Evolutionary conservation across 2,797 vertebrate genomes (phyloP).

Genomic region (Mormyrus hasselquistii): DNA sequence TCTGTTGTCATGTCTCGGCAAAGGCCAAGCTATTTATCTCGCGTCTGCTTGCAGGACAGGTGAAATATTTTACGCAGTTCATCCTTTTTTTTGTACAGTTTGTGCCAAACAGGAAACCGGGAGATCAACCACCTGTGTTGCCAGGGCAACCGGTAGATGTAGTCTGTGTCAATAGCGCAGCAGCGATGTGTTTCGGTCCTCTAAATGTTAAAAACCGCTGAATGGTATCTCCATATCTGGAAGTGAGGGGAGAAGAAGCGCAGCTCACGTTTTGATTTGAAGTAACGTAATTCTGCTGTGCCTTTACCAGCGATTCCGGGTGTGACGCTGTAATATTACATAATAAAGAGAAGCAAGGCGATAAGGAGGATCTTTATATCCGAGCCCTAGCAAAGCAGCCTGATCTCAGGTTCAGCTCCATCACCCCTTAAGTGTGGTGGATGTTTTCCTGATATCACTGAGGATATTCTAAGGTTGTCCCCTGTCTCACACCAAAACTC

Average conservation of each 20-base stretch:
- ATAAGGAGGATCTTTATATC: not conserved
- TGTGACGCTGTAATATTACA: slow-evolving; percentile 1
- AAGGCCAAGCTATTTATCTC: not conserved
- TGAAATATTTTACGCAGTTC: slow-evolving; percentile 1
- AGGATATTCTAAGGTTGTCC: not conserved
- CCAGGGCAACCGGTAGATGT: slow-evolving; percentile 15
- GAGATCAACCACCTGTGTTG: slow-evolving; percentile 16
- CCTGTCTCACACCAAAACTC: not conserved
- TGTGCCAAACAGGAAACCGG: slow-evolving; percentile 9
- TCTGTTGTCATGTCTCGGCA: not conserved
- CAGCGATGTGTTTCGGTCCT: not conserved
- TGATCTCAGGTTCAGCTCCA: not conserved
- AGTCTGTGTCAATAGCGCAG: not conserved
- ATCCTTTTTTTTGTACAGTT: slow-evolving; percentile 6
- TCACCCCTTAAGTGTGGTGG: not conserved
- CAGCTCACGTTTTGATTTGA: not conserved
- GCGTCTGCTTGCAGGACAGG: not conserved
- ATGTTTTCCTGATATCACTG: not conserved
- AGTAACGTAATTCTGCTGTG: not conserved
- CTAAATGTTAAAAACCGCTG: not conserved
- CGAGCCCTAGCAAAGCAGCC: not conserved
- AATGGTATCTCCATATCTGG: slow-evolving; percentile 4
- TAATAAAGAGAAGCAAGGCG: not conserved
- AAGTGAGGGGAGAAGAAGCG: not conserved
- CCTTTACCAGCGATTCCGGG: not conserved